Conservation (phyloP, 2,888 invertebrate species). For the Cephus runcator region DNA sequence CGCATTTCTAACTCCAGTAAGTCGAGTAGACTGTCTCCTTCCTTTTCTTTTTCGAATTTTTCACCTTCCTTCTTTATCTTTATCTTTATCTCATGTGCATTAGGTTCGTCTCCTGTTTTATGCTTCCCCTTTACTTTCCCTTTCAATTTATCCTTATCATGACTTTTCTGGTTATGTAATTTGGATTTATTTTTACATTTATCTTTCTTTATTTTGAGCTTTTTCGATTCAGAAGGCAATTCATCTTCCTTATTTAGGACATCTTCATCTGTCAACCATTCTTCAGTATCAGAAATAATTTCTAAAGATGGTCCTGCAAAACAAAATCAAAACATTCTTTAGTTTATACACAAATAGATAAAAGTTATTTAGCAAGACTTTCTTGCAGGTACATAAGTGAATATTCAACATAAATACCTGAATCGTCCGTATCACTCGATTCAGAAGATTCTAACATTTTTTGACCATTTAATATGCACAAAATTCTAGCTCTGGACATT, state of each 20-base stretch:
- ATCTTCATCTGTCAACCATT: slow-evolving; percentile 56
- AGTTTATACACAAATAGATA: slow-evolving; percentile 2
- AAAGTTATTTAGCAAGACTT: neutral
- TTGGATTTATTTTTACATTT: slow-evolving; percentile 7
- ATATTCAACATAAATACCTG: slow-evolving; percentile 40
- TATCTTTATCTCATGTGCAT: slow-evolving; percentile 4
- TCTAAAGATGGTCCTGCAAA: slow-evolving; percentile 58
- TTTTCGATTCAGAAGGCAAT: neutral
- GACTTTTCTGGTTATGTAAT: neutral
- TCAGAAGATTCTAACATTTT: slow-evolving; percentile 60
- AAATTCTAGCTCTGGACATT: slow-evolving; percentile 58
- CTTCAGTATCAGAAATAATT: slow-evolving; percentile 62
- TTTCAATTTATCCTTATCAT: slow-evolving; percentile 8
- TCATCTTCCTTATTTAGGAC: slow-evolving; percentile 34
- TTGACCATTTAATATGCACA: slow-evolving; percentile 56
- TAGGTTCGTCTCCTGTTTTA: neutral
- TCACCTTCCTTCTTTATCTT: slow-evolving; percentile 18
- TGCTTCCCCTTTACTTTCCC: neutral
- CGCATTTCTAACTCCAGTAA: slow-evolving; percentile 71
- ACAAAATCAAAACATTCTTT: slow-evolving; percentile 3
- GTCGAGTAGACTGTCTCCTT: slow-evolving; percentile 67
- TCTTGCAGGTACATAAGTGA: neutral
- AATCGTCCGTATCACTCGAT: slow-evolving; percentile 57
- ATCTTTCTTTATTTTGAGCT: slow-evolving; percentile 4
- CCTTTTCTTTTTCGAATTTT: slow-evolving; percentile 44